A percentile compares a stretch with the other conserved stretches of the same genome.
These are phyloP conservation scores for Pyralis farinalis DNA, from an alignment of 2,888 invertebrate species.

Conservation along the genomic window DNA sequence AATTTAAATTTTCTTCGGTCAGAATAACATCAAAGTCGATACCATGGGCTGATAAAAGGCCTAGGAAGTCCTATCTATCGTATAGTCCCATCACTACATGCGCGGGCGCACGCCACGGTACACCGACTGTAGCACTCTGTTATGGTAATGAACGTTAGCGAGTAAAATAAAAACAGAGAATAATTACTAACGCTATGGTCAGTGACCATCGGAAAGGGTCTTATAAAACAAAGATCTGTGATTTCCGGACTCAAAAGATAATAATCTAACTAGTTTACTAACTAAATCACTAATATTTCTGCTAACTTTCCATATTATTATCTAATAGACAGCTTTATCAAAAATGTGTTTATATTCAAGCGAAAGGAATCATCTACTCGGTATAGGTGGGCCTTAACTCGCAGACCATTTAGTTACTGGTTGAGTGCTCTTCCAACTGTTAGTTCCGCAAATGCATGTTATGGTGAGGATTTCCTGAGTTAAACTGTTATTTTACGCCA, in stretches of 20 bases:
- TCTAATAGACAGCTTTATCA: too few relatives aligned
- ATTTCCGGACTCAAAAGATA: constrained; percentile 18
- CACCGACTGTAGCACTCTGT: constrained; percentile 62
- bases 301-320: neutral
- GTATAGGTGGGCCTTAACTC: too few relatives aligned
- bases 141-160: constrained; percentile 70
- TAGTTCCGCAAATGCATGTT: too few relatives aligned
- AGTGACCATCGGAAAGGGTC: constrained; percentile 56
- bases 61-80: constrained; percentile 26
- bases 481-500: too few relatives aligned
- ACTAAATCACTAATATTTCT: neutral
- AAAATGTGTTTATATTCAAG: too few relatives aligned
- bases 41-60: too few relatives aligned
- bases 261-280: neutral
- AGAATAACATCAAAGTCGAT: too few relatives aligned
- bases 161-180: constrained; percentile 70
- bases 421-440: too few relatives aligned
- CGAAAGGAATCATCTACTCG: too few relatives aligned
- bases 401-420: too few relatives aligned
- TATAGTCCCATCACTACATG: constrained; percentile 44
- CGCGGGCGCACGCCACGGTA: constrained; percentile 58
- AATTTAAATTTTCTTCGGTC: too few relatives aligned
- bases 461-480: too few relatives aligned
- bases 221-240: constrained; percentile 12
- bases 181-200: constrained; percentile 65